A percentile compares a stretch with the other conserved stretches of the same genome.
phyloP scores from a whole-genome alignment of 1,140 invertebrate genomes.

The Hypothenemus hampei region DNA sequence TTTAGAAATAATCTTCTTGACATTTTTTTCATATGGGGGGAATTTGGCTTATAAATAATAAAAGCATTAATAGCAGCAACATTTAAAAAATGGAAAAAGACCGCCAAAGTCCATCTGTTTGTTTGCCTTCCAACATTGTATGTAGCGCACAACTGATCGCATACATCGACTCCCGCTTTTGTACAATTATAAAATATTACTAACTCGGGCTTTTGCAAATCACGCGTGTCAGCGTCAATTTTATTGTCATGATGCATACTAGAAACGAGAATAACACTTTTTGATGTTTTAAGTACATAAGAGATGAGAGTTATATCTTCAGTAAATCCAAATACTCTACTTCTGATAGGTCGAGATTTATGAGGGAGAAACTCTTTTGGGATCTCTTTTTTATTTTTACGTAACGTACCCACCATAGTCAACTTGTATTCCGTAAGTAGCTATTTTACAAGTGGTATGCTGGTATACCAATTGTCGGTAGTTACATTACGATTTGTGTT shows the following conservation, averaged over 20 bases:
- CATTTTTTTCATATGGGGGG: no score
- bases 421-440: no score
- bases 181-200: constrained; percentile 44
- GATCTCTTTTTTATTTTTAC: not conserved
- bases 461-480: no score
- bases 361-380: not conserved
- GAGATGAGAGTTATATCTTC: not conserved
- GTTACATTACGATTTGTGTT: no score
- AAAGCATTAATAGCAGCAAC: constrained; percentile 34
- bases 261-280: not conserved
- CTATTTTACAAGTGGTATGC: no score
- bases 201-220: constrained; percentile 23
- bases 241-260: constrained; percentile 2
- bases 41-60: constrained; percentile 22
- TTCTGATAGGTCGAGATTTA: not conserved
- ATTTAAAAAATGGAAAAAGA: constrained; percentile 35
- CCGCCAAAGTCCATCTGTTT: constrained; percentile 15
- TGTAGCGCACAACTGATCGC: constrained; percentile 45
- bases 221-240: not conserved
- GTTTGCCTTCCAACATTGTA: constrained; percentile 34
- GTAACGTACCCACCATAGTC: not conserved
- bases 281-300: not conserved
- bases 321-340: not conserved
- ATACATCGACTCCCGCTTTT: constrained; percentile 47
- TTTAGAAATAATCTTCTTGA: no score